Evolutionary conservation across 1,140 invertebrate species (phyloP).

Genomic region (Grapholita molesta): DNA sequence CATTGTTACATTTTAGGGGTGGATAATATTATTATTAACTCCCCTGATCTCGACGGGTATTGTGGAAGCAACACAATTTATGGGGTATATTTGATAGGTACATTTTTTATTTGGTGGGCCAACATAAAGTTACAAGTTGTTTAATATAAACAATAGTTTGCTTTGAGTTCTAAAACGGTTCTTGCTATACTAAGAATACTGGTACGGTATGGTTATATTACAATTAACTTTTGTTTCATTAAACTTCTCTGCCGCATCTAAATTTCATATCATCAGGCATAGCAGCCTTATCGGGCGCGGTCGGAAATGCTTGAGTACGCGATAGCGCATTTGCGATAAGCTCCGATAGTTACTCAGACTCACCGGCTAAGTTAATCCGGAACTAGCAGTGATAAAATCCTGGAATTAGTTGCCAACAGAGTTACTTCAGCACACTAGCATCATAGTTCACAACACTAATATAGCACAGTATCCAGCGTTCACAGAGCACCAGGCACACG

Average conservation of each 20-base stretch:
- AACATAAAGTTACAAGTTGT: not conserved
- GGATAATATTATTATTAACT: slow-evolving; percentile 29
- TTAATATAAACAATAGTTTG: not conserved
- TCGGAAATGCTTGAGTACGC: slow-evolving; percentile 74
- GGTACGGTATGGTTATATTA: not conserved
- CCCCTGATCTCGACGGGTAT: slow-evolving; percentile 23
- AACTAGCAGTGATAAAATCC: slow-evolving; percentile 69
- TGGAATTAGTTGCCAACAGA: slow-evolving; percentile 41
- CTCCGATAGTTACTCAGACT: slow-evolving; percentile 52
- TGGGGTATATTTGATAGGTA: slow-evolving; percentile 17
- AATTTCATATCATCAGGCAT: slow-evolving; percentile 39
- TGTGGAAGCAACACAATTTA: slow-evolving; percentile 21
- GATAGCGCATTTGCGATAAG: slow-evolving; percentile 73
- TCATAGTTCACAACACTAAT: slow-evolving; percentile 60
- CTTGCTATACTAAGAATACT: not conserved
- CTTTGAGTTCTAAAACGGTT: not conserved
- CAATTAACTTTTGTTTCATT: not conserved
- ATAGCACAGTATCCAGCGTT: slow-evolving; percentile 67
- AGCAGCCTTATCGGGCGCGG: slow-evolving; percentile 68
- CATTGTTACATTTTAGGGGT: slow-evolving; percentile 24
- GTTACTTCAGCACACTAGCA: slow-evolving; percentile 64
- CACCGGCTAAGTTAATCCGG: slow-evolving; percentile 75
- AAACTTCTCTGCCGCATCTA: slow-evolving; percentile 27
- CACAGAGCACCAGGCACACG: slow-evolving; percentile 72
- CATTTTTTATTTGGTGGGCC: not conserved